Evolutionary conservation across 2,797 vertebrate genomes (phyloP), one percentile per base, ranked within the genome.

Genomic region (Sebastes vulpes): DNA sequence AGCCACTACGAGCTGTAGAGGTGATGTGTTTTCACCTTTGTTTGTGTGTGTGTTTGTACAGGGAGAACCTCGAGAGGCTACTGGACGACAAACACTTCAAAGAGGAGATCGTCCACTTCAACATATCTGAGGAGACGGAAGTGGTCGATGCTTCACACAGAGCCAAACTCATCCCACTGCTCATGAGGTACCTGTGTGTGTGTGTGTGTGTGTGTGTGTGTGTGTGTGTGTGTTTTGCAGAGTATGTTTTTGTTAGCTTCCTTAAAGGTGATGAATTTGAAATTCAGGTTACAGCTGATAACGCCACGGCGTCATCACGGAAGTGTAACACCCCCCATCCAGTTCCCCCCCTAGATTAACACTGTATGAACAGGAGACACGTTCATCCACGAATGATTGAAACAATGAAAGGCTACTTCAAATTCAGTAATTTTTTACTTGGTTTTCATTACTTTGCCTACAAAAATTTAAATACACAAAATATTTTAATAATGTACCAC

Each of bases 71-170:
- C 4, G 94, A 98, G 92, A 96, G 96, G 67, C 93, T 99, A 0
- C 93, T 99, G 84, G 97, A 99, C 0, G 98, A 99, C 93, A 98
- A 96, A 93, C 96, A 92, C 90, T 99, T 99, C 92, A 99, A 98
- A 92, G 98, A 99, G 82, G 98, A 99, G 93, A 98, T 99, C 12
- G 96, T 98, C 16, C 97, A 97, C 93, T 99, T 99, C 86, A 98
- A 96, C 91, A 97, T 99, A 79, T 97, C 98, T 8, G 98, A 99
- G 88, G 98, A 99, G 74, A 97, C 95, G 0, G 31, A 95, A 1
- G 94, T 98, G 28, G 96, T 99, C 5, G 97, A 97, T 77, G 77
- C 90, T 18, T 93, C 96, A 1, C 98, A 99, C 94, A 96, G 98
- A 88, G 89, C 90, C 18, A 90, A 89, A 60, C 96, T 99, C 61